Evolutionary conservation across 1,140 invertebrate species (phyloP).

Genomic region (Drosophila nannoptera): DNA sequence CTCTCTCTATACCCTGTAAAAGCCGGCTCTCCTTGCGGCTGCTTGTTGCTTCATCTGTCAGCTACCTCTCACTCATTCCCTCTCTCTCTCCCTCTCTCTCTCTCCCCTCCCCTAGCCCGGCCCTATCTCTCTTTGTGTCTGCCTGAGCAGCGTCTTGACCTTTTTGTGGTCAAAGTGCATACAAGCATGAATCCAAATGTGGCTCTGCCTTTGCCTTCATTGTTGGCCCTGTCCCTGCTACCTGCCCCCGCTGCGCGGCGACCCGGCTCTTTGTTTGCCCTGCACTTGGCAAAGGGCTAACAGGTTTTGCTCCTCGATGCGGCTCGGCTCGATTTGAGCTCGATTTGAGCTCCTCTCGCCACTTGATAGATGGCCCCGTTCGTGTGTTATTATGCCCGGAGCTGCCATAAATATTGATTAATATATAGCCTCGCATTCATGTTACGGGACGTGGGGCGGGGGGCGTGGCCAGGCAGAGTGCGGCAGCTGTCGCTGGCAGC

Average conservation of each 20-base stretch:
- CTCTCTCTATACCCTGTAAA: too few species aligned
- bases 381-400: constrained; percentile 30
- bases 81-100: not conserved
- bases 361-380: constrained; percentile 62
- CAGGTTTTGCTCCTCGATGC: constrained; percentile 54
- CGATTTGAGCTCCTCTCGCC: constrained; percentile 34
- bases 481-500: constrained; percentile 58
- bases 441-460: constrained; percentile 17
- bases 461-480: not conserved
- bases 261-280: constrained; percentile 29
- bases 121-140: constrained; percentile 5
- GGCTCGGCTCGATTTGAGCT: constrained; percentile 39
- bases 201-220: constrained; percentile 41
- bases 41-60: not conserved
- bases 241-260: constrained; percentile 11
- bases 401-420: constrained; percentile 74
- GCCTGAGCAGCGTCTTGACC: constrained; percentile 61
- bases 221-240: constrained; percentile 22
- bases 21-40: too few species aligned
- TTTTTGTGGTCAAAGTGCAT: constrained; percentile 76
- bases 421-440: constrained; percentile 74
- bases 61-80: constrained; percentile 11
- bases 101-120: too few species aligned
- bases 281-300: constrained; percentile 57
- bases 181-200: constrained; percentile 68